Base-by-base conservation (phyloP, 92 coral and sea anemone genomes). In the Zoanthus gigantus region DNA sequence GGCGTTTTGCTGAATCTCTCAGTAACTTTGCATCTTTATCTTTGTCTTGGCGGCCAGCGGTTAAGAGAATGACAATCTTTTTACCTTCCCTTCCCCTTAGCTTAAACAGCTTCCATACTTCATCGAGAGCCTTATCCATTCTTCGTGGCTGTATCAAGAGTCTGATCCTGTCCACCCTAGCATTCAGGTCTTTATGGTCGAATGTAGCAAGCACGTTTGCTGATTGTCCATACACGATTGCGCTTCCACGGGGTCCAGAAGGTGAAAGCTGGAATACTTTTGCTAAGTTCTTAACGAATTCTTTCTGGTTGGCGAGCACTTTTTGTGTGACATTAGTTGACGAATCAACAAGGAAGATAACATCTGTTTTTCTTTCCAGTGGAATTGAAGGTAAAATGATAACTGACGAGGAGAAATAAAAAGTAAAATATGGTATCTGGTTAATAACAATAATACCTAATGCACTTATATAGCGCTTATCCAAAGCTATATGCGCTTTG, bases 81-180 rank as follows among this genome's bases (percentile, higher is more conserved):
- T 87, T 79, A 28, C 84, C 93, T 18, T 63, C 53, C 15, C 92
- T 82, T 11, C 77, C 80, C 7, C 30, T 57, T 45, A 74, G 47
- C 50, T 90, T 83, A 60, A 92, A 86, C 7, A 71, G 68, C 23
- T 48, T 48, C 1, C 90, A 60, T 0, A 95, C 97, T 9, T 31
- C 69, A 65, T 90, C 90, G 32, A 94, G 53, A 9, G 94, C 95
- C 18, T 86, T 85, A 83, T 94, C 97, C 76, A 94, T 87, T 52
- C 95, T 87, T 48, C 97, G 82, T 58, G 29, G 17, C 42, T 88
- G 92, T 3, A 42, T 78, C 6, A 71, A 45, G 58, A 74, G 90
- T 7, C 79, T 54, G 9, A 92, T 87, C 9, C 90, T 86, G 46
- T 92, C 97, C 28, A 94, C 82, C 78, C 69, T 71, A 0, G 15